These are phyloP conservation scores for Hephaestus fuliginosus DNA, from an alignment of 2,797 vertebrate genomes.

Conservation along the genomic window DNA sequence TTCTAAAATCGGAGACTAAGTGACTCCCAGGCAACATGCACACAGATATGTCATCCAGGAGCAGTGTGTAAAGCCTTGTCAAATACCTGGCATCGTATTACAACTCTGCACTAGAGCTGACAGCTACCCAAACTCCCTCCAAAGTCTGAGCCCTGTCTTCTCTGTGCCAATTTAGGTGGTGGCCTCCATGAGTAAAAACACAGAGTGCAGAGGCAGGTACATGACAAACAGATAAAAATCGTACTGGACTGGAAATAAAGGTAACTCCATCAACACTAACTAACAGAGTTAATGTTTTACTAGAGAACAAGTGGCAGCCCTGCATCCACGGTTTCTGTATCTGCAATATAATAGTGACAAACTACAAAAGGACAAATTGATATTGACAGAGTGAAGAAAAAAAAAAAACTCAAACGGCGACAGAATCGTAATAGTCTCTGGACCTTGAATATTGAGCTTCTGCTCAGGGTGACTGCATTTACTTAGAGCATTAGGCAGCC, in stretches of 20 bases:
- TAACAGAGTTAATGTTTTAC: constrained; percentile 5
- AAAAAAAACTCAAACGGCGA: constrained; percentile 35
- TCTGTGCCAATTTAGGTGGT: constrained; percentile 27
- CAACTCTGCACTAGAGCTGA: constrained; percentile 13
- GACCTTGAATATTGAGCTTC: constrained; percentile 72
- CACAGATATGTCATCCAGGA: constrained; percentile 37
- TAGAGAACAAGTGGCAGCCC: constrained; percentile 6
- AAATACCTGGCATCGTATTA: constrained; percentile 32
- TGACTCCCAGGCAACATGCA: constrained; percentile 19
- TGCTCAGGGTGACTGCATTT: constrained; percentile 71
- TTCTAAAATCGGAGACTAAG: constrained; percentile 31
- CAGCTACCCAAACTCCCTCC: constrained; percentile 32
- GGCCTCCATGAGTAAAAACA: constrained; percentile 30
- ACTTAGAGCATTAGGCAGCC: constrained; percentile 70
- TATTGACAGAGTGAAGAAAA: constrained; percentile 46
- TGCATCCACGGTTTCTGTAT: constrained; percentile 27
- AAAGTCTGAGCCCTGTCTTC: constrained; percentile 32
- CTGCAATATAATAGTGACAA: constrained; percentile 45
- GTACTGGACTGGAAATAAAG: neutral
- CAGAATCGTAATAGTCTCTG: constrained; percentile 50
- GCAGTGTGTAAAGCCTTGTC: constrained; percentile 32
- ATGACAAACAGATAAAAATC: constrained; percentile 19
- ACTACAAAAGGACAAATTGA: constrained; percentile 55
- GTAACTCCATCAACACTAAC: neutral
- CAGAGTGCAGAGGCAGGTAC: neutral